Evolutionary conservation across 92 coral and sea anemone species (phyloP).

Genomic region (Porites divaricata): DNA sequence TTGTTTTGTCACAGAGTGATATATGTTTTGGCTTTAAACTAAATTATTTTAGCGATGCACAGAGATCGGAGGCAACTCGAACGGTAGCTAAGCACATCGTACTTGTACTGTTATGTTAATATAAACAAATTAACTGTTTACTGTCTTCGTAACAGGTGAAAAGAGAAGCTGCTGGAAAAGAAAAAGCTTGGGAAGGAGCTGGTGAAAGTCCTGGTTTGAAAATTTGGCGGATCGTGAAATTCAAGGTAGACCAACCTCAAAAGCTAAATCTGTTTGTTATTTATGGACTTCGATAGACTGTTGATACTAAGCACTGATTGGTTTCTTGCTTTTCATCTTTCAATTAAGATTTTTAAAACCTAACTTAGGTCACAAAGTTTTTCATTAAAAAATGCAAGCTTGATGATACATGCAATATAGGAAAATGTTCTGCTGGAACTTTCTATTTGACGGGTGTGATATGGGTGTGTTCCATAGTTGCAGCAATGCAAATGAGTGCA

Average conservation of each 20-base stretch:
- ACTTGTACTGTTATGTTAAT: background rate
- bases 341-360: background rate
- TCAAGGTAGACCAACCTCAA: conserved; percentile 60
- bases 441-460: background rate
- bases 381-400: background rate
- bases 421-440: background rate
- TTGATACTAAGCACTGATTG: background rate
- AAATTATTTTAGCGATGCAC: too few species aligned
- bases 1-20: background rate
- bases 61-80: too few species aligned
- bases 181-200: conserved; percentile 86
- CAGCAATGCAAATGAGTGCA: background rate
- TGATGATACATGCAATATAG: background rate
- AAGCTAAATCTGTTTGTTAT: background rate
- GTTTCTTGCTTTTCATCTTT: background rate
- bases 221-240: conserved; percentile 93
- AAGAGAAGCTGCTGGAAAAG: conserved; percentile 75
- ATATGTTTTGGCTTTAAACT: background rate
- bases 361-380: background rate
- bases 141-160: conserved; percentile 55
- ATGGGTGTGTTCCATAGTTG: background rate
- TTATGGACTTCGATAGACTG: background rate
- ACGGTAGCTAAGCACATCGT: too few species aligned
- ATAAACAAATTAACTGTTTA: background rate
- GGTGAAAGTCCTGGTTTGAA: conserved; percentile 78